Conservation (phyloP, 1,140 invertebrate genomes). For the Leptopilina clavipes region DNA sequence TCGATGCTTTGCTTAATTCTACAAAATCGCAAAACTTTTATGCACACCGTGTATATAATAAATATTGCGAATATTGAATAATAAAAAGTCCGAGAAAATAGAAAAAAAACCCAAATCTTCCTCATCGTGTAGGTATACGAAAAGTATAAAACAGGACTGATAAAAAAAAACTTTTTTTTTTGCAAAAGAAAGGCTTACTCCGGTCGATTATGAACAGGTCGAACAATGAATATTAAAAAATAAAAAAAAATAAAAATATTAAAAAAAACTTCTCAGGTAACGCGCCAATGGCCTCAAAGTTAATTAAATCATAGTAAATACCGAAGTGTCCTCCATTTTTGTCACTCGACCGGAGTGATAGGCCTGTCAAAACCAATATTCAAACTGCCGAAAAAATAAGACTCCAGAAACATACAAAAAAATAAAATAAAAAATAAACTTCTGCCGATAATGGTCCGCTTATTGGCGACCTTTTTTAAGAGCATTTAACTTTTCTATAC, state of each 20-base stretch:
- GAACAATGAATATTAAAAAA: constrained; percentile 30
- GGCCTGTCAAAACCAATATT: constrained; percentile 14
- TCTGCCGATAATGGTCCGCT: constrained; percentile 1
- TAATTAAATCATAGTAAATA: constrained; percentile 28
- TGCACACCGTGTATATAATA: neutral
- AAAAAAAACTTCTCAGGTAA: constrained; percentile 30
- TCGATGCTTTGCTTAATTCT: constrained; percentile 15
- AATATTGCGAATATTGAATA: neutral
- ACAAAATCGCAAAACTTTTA: neutral
- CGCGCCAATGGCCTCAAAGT: constrained; percentile 33
- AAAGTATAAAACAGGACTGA: neutral
- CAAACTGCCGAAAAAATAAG: constrained; percentile 62
- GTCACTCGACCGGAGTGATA: constrained; percentile 25
- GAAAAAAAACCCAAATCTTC: neutral
- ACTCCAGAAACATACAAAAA: constrained; percentile 63
- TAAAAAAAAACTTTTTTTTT: neutral
- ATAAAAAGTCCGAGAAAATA: neutral
- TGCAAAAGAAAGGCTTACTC: neutral
- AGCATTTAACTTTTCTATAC: constrained; percentile 27
- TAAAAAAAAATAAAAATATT: neutral
- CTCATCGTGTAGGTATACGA: constrained; percentile 12
- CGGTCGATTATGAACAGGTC: constrained; percentile 30
- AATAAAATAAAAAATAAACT: constrained; percentile 37
- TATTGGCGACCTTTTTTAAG: constrained; percentile 4
- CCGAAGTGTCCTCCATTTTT: constrained; percentile 31